A percentile compares a stretch with the other conserved stretches of the same genome.
These are phyloP conservation scores for Lagopus muta DNA, from an alignment of 2,113 vertebrate genomes.

Conservation along the genomic window DNA sequence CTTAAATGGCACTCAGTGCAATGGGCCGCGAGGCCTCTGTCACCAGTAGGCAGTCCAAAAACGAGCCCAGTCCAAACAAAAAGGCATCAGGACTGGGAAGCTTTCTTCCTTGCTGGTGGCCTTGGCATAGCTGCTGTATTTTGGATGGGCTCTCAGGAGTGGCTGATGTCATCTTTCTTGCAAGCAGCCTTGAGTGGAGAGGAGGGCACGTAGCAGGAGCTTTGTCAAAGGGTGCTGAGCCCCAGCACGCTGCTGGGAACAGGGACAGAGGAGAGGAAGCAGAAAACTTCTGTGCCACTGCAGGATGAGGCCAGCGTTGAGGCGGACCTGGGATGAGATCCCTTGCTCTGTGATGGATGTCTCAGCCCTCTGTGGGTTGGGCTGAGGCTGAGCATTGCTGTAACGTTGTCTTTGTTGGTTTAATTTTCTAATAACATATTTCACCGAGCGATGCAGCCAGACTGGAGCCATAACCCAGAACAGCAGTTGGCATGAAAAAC, in stretches of 20 bases:
- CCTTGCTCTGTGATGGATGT: not conserved
- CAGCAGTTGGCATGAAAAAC: conserved; percentile 45
- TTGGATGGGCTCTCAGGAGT: not conserved
- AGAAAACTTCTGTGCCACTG: not conserved
- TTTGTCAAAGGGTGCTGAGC: not conserved
- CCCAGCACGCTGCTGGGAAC: not conserved
- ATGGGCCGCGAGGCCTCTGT: not conserved
- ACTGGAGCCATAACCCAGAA: conserved; percentile 51
- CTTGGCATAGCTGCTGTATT: not conserved
- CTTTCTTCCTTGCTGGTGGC: not conserved
- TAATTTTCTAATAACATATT: conserved; percentile 57
- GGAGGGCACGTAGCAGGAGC: not conserved
- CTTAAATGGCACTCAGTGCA: not conserved
- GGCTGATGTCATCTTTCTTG: not conserved
- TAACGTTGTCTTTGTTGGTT: not conserved
- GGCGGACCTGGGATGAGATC: not conserved
- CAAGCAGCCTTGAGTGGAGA: not conserved
- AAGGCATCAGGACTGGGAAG: not conserved
- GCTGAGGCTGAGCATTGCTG: not conserved
- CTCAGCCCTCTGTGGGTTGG: not conserved
- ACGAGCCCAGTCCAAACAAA: not conserved
- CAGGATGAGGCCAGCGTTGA: not conserved
- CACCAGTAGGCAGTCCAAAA: not conserved
- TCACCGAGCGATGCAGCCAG: conserved; percentile 55
- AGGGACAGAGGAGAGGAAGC: too few relatives aligned